Evolutionary conservation across 30 jellyfish, hydroid and myxozoan genomes (phyloP).

Genomic region (Aurelia aurita complex sp. Pacific): DNA sequence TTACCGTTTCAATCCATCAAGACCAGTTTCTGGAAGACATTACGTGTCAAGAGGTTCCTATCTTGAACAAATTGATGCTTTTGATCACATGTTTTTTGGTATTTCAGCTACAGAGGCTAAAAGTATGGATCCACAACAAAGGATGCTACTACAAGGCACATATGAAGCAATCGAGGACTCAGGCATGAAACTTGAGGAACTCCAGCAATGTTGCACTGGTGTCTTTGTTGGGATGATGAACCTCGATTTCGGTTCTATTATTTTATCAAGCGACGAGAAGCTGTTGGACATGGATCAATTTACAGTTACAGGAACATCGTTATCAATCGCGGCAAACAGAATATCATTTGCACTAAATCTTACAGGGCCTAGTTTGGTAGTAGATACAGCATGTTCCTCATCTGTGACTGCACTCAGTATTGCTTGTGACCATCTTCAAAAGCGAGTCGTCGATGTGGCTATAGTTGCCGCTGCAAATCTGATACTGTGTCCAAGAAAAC

Average conservation of each 20-base stretch:
- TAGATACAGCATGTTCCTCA: constrained; percentile 74
- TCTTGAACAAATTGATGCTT: constrained; percentile 42
- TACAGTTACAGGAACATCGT: constrained; percentile 73
- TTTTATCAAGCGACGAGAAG: constrained; percentile 44
- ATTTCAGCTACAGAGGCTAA: constrained; percentile 72
- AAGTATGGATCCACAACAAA: constrained; percentile 79
- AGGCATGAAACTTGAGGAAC: constrained; percentile 66
- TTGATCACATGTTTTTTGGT: constrained; percentile 65
- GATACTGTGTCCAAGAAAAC: constrained; percentile 65
- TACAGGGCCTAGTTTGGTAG: constrained; percentile 68
- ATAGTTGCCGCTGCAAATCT: constrained; percentile 69
- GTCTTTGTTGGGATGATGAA: constrained; percentile 72
- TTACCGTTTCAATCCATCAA: constrained; percentile 46
- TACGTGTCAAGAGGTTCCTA: constrained; percentile 70
- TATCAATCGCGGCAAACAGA: constrained; percentile 71
- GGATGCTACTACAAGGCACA: constrained; percentile 59
- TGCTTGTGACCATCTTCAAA: constrained; percentile 63
- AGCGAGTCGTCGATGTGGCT: constrained; percentile 54
- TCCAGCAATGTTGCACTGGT: constrained; percentile 64
- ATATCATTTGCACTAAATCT: constrained; percentile 59
- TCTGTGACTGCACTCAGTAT: constrained; percentile 62
- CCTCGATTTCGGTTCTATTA: constrained; percentile 69
- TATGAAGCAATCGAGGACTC: constrained; percentile 72
- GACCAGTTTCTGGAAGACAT: constrained; percentile 61
- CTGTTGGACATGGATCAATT: constrained; percentile 53